phyloP scores from a whole-genome alignment of 2,888 invertebrate genomes.

The Chironomus tentans region DNA sequence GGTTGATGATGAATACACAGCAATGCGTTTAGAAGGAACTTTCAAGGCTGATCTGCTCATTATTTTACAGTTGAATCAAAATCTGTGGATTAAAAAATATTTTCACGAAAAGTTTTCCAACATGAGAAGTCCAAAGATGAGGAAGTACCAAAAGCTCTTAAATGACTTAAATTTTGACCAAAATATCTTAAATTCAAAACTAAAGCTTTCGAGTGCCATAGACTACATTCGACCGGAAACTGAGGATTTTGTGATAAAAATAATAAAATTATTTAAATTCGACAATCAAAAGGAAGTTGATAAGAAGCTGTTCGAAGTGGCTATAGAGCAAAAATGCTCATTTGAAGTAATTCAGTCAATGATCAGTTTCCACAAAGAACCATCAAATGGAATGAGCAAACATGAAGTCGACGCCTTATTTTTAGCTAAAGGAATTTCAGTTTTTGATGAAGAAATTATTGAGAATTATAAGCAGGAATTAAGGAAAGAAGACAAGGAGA shows the following conservation, averaged over 20 bases:
- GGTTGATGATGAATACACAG: no score
- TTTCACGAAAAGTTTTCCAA: no score
- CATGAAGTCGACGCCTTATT: background rate
- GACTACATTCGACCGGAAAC: background rate
- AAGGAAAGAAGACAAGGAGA: background rate
- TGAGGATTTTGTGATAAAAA: background rate
- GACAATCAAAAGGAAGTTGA: background rate
- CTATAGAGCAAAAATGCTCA: background rate
- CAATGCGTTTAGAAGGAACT: no score
- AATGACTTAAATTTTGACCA: background rate
- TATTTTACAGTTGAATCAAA: no score
- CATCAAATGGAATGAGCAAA: background rate
- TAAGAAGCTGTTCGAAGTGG: background rate
- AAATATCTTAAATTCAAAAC: background rate
- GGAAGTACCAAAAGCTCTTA: background rate
- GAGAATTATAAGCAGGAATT: background rate
- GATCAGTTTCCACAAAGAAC: background rate
- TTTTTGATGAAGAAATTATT: background rate
- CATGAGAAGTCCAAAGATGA: no score
- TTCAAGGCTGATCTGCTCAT: no score
- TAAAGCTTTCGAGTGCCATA: background rate
- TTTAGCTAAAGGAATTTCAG: background rate
- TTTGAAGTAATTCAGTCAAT: background rate
- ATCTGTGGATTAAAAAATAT: no score
- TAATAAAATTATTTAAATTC: background rate